phyloP scores from a whole-genome alignment of 2,888 invertebrate genomes.

The Drosophila cracens region DNA sequence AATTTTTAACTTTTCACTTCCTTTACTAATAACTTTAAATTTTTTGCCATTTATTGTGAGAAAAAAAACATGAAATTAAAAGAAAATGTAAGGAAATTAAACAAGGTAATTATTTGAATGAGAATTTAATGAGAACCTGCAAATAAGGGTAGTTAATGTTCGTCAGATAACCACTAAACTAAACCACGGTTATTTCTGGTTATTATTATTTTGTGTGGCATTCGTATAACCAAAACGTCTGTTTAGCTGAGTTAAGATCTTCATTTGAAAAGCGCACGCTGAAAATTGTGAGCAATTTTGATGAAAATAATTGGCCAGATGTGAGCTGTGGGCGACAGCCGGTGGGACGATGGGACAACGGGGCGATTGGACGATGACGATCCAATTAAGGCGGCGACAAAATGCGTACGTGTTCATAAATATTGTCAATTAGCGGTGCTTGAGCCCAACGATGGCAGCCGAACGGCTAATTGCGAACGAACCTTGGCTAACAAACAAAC shows the following conservation, averaged over 20 bases:
- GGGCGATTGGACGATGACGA: constrained; percentile 41
- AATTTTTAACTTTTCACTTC: neutral
- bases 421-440: constrained; percentile 80
- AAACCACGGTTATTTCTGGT: neutral
- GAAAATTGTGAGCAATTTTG: constrained; percentile 78
- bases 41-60: neutral
- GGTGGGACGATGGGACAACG: constrained; percentile 4
- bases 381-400: constrained; percentile 79
- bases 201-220: constrained; percentile 44
- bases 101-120: neutral
- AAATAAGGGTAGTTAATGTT: constrained; percentile 2
- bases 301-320: constrained; percentile 81
- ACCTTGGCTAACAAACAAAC: constrained; percentile 31
- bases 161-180: neutral
- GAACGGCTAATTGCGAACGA: constrained; percentile 79
- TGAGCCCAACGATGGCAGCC: constrained; percentile 65
- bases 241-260: constrained; percentile 62
- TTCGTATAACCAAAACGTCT: constrained; percentile 74
- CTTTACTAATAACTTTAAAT: neutral
- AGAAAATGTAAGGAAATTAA: neutral
- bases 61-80: neutral
- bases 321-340: constrained; percentile 56
- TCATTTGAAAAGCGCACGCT: constrained; percentile 68
- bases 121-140: too few species aligned
- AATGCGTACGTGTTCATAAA: constrained; percentile 83